Conservation (phyloP, 2,888 invertebrate genomes). For the Amiota mariae region DNA sequence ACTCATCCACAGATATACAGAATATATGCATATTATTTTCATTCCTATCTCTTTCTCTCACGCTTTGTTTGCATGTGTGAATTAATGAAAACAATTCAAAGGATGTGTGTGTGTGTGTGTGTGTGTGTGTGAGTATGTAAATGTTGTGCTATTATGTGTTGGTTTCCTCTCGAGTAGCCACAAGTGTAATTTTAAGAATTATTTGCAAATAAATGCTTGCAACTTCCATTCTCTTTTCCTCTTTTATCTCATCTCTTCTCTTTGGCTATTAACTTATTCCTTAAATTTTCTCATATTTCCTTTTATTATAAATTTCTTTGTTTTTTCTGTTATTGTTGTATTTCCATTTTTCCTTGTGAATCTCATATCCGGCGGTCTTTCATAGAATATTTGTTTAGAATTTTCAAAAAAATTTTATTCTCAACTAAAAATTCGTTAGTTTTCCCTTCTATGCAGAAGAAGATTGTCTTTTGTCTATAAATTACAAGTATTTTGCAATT, state of each 20-base stretch:
- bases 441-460: not conserved
- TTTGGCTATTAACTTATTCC: not conserved
- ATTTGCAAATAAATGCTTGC: conserved; percentile 30
- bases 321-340: not conserved
- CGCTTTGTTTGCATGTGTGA: not conserved
- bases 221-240: not conserved
- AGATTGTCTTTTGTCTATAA: conserved; percentile 9
- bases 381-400: not conserved
- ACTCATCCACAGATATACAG: too few relatives aligned
- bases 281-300: not conserved
- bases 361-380: not conserved
- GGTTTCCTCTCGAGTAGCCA: conserved; percentile 36
- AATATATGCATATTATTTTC: conserved; percentile 16
- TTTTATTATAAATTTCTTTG: not conserved
- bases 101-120: not conserved
- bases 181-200: conserved; percentile 43
- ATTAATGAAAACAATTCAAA: conserved; percentile 25
- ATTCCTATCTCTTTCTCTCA: not conserved
- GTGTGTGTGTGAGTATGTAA: conserved; percentile 12
- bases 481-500: conserved; percentile 27
- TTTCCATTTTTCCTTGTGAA: not conserved
- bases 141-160: conserved; percentile 21
- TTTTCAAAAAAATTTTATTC: not conserved
- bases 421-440: not conserved
- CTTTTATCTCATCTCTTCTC: not conserved